phyloP scores from a whole-genome alignment of 2,113 vertebrate genomes.

The Channa argus region DNA sequence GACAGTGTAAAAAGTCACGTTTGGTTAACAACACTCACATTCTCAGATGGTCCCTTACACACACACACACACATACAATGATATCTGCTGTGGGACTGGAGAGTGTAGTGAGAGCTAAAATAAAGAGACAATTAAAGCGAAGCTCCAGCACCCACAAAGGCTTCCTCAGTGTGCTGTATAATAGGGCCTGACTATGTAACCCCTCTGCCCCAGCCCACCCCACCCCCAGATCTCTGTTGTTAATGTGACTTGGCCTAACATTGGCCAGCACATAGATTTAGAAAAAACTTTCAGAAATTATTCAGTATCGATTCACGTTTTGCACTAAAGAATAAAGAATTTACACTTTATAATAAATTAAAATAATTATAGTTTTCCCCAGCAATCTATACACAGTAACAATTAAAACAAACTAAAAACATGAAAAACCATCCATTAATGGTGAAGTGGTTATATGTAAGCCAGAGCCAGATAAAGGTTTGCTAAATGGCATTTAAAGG shows the following conservation, averaged over 20 bases:
- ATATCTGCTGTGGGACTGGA: slow-evolving; percentile 71
- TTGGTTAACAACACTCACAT: slow-evolving; percentile 63
- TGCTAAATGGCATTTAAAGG: no score
- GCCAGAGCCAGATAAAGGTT: no score
- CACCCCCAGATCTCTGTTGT: slow-evolving; percentile 85
- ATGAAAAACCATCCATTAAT: no score
- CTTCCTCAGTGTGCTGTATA: slow-evolving; percentile 75
- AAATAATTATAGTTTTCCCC: no score
- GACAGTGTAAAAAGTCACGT: slow-evolving; percentile 52
- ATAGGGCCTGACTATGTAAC: slow-evolving; percentile 67
- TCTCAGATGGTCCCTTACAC: slow-evolving; percentile 41
- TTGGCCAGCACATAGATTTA: slow-evolving; percentile 84
- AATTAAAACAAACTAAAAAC: no score
- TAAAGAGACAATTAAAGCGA: slow-evolving; percentile 81
- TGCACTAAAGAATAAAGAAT: no score
- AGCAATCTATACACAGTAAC: no score
- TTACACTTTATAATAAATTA: no score
- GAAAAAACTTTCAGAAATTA: no score
- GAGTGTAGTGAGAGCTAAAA: slow-evolving; percentile 79
- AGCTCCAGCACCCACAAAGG: slow-evolving; percentile 78
- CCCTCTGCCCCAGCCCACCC: slow-evolving; percentile 58
- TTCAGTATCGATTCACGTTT: no score
- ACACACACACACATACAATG: slow-evolving; percentile 59
- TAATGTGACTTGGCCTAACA: slow-evolving; percentile 82
- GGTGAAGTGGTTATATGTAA: no score